Evolutionary conservation across 2,113 vertebrate genomes (phyloP), one percentile per base, ranked within the genome.

Genomic region (Lycaon pictus): DNA sequence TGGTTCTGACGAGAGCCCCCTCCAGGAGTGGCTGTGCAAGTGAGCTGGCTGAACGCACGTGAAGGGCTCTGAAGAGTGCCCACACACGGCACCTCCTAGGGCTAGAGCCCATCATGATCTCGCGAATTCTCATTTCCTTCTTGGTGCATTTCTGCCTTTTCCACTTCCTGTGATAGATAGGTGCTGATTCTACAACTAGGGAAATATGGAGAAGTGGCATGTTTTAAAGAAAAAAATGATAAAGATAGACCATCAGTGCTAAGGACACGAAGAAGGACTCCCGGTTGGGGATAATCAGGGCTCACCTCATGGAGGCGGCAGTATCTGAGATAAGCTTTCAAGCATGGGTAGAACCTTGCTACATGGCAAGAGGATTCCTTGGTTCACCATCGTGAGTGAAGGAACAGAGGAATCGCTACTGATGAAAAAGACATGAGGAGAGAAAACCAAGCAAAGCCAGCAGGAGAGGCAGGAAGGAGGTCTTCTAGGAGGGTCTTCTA

Each of bases 191-290:
- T 29, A 55, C 37, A 72, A 53, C 53, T 29, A 43, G 55, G 29
- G 77, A 93, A 96, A 96, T 11, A 84, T 7, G 11, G 7, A 4
- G 67, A 92, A 51, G 32, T n/a, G 7, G 25, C 29, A 37, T 29
- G 3, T 56, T 90, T 79, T 85, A 96, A 79, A 84, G 56, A 65
- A 81, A 43, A 43, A 58, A 79, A 63, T 32, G 3, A 92, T 89
- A 65, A n/a, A 53, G 51, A 83, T 0, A 88, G 83, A 58, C 22
- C 27, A 63, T 19, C 62, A 84, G 62, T 60, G 25, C 8, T 35
- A 20, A 43, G 83, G 65, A 9, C 51, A 15, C 88, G 35, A 92
- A 85, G 43, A 67, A 63, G 7, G 16, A 37, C 37, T 37, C 37
- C 43, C 3, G 56, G n/a, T 4, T 72, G 35, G 23, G 15, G 32